Percentiles rank a stretch among this genome's conserved stretches.
Conservation (phyloP, 2,113 vertebrate species). For the Rhegmatorhina hoffmannsi region DNA sequence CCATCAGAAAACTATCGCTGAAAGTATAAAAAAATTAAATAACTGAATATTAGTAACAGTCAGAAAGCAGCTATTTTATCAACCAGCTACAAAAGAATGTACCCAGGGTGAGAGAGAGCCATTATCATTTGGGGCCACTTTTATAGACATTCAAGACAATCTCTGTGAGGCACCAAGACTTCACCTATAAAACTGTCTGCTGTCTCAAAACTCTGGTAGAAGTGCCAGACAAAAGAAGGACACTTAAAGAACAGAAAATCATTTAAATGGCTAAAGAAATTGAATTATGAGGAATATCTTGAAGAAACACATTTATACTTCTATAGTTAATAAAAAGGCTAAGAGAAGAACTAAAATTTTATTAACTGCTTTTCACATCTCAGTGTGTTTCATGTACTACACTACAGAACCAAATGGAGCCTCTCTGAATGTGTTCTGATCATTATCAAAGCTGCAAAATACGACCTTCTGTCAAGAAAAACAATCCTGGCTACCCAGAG, state of each 20-base stretch:
- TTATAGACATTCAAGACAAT: not conserved
- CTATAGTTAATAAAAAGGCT: conserved; percentile 29
- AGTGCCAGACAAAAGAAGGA: not conserved
- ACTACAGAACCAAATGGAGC: not conserved
- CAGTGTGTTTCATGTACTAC: not conserved
- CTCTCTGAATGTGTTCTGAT: not conserved
- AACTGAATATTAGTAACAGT: not conserved
- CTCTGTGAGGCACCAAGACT: not conserved
- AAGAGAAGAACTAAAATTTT: not conserved
- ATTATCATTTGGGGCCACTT: not conserved
- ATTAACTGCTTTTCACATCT: conserved; percentile 7
- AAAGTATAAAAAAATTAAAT: not conserved
- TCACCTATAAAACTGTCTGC: conserved; percentile 22
- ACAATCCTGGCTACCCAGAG: not conserved
- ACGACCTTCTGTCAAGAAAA: not conserved
- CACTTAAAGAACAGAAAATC: conserved; percentile 32
- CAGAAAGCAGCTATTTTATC: not conserved
- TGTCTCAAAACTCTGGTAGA: not conserved
- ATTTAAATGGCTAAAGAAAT: conserved; percentile 9
- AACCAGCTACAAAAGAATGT: not conserved
- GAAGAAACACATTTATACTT: not conserved
- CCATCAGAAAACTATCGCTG: not conserved
- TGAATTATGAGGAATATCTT: not conserved
- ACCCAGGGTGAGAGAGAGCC: not conserved
- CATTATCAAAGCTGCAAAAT: not conserved